Evolutionary conservation across 30 jellyfish, hydroid and myxozoan species (phyloP), one percentile per base, ranked within the genome.

Genomic region (Chrysaora quinquecirrha): DNA sequence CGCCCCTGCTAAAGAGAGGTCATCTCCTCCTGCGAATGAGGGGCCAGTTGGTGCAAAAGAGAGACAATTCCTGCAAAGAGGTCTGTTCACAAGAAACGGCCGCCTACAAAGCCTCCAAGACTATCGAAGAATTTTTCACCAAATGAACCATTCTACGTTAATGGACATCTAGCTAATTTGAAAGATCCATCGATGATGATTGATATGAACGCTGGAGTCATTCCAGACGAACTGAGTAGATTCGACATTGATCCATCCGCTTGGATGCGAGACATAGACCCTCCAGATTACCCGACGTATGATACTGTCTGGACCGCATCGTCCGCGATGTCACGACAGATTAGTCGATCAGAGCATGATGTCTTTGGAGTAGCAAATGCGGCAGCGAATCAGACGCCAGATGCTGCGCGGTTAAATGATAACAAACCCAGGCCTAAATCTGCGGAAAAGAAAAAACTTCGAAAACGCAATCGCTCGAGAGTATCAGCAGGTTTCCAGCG

Each of bases 401-500:
- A n/a, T n/a, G n/a, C n/a, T n/a, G 2, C 31, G 18, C 35, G 21
- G 3, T 22, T 27, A 9, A 54, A 30, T 75, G 67, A 75, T n/a
- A 2, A 43, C 9, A 29, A 65, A 16, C 22, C 19, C 34, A 78
- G 64, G 69, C 70, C 30, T 12, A 46, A 63, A 34, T 80, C 90
- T 1, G 19, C 30, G 33, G 79, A 80, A 76, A 66, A 25, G 66
- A 50, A 65, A 50, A 30, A 52, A 54, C 58, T 80, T 19, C 90
- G 90, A 14, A 80, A 30, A 80, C 90, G 46, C 90, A 80, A 22
- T 80, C 90, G 33, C 84, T 80, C 3, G 90, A 80, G 48, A 64
- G 83, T 22, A 23, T 80, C 16, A 23, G 31, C 90, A 70, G 65
- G 25, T 38, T 38, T 38, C 54, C 68, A 7, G 25, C 6, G 27